Evolutionary conservation across 2,113 vertebrate genomes (phyloP), one percentile per base, ranked within the genome.

Genomic region (Ivindomyrus marchei): DNA sequence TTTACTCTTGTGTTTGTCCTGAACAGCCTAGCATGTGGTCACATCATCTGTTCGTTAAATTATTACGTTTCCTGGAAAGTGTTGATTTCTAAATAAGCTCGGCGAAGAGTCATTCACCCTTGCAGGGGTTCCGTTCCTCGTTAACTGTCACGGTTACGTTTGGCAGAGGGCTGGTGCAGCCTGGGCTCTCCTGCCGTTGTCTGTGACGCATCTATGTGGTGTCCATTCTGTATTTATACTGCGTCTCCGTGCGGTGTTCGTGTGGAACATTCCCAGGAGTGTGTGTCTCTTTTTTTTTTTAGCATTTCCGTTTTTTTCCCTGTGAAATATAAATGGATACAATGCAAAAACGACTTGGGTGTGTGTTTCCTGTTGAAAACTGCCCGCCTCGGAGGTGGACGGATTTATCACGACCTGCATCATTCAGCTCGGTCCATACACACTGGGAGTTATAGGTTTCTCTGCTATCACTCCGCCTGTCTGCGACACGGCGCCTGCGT

Each of bases 301-400:
- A 46, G 80, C 7, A 8, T 84, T 84, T 86, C 39, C 2, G n/a
- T 13, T 27, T 27, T 70, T 58, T 85, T 10, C 7, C 31, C 19
- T 27, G 15, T 58, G 50, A 62, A 31, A 74, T 47, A 52, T n/a
- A 89, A 89, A 58, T 84, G 49, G 31, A 58, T 50, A 89, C 80
- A 39, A 88, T 88, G 27, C 19, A 31, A 89, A 50, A 47, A 31
- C 7, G 49, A 56, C 52, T 13, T 77, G 21, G 21, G 66, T 8
- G 46, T 80, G 46, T 36, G 10, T 45, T 85, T 62, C 49, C 53
- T 56, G 27, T 88, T 88, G 62, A 70, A 27, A 66, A 31, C n/a
- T 70, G 62, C 10, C 62, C 10, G n/a, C n/a, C 62, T 4, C 1
- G 27, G 4, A 52, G 86, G 21, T 27, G 31, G 49, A 5, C 3